Conservation (phyloP, 1,140 invertebrate species). For the Palaemon carinicauda region DNA sequence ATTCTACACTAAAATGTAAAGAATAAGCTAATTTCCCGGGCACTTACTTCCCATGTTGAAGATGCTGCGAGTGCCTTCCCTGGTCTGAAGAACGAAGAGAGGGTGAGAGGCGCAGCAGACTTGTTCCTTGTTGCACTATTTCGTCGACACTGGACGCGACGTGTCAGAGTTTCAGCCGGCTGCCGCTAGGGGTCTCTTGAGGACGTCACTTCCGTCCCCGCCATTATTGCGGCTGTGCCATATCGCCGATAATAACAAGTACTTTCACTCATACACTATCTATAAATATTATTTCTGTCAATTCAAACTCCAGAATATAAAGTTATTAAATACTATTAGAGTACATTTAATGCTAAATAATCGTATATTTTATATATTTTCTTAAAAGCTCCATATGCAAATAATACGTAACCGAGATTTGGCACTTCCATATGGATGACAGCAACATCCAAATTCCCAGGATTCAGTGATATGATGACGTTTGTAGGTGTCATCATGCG, state of each 20-base stretch:
- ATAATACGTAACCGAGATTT: no score
- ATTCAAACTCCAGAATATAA: no score
- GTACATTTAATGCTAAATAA: no score
- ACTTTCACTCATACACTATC: not conserved
- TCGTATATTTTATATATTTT: no score
- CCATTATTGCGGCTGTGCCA: slow-evolving; percentile 5
- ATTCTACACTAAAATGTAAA: no score
- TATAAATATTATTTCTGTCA: not conserved
- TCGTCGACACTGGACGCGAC: slow-evolving; percentile 13
- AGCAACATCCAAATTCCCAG: no score
- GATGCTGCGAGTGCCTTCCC: not conserved
- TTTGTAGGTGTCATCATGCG: no score
- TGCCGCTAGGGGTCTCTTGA: slow-evolving; percentile 9
- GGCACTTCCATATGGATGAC: no score
- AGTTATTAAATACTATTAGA: no score
- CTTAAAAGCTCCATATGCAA: no score
- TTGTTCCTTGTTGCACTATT: no score
- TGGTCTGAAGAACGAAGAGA: not conserved
- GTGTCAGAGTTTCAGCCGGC: not conserved
- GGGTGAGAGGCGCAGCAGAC: not conserved
- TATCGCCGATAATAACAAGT: not conserved
- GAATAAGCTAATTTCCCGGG: not conserved
- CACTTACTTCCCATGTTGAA: slow-evolving; percentile 42
- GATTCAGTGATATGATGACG: no score
- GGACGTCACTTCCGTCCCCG: slow-evolving; percentile 29